Evolutionary conservation across 2,113 vertebrate genomes (phyloP).

Genomic region (Dromas ardeola): DNA sequence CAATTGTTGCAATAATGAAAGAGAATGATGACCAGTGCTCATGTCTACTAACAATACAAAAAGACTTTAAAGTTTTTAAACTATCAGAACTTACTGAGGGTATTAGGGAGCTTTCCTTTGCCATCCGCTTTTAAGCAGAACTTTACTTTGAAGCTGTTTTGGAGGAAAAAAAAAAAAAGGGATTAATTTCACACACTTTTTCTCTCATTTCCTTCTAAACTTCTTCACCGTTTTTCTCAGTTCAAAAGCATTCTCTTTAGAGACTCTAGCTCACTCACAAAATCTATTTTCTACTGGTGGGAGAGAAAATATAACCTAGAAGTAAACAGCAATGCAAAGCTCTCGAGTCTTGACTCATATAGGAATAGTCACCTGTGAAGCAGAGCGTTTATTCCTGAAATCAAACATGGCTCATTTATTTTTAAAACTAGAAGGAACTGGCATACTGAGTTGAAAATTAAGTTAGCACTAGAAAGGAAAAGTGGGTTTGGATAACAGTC

Average conservation of each 20-base stretch:
- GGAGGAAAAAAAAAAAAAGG: neutral
- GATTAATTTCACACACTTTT: neutral
- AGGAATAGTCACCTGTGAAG: neutral
- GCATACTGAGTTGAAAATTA: neutral
- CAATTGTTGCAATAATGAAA: neutral
- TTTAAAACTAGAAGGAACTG: neutral
- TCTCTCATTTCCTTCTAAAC: neutral
- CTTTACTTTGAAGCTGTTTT: conserved; percentile 89
- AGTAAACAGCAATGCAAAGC: neutral
- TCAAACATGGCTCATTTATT: neutral
- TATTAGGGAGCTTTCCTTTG: conserved; percentile 76
- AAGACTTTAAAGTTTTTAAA: neutral
- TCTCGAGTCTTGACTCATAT: neutral
- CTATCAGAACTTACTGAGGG: conserved; percentile 82
- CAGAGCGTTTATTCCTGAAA: neutral
- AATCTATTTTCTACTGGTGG: neutral
- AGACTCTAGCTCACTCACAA: neutral
- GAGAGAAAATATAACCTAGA: neutral
- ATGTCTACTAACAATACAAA: neutral
- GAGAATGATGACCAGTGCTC: neutral
- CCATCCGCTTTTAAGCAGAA: conserved; percentile 93
- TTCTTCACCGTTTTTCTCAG: neutral
- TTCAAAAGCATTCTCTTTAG: neutral
- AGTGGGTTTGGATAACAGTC: neutral
- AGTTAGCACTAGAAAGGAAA: neutral